Base-by-base conservation (phyloP, 2,888 invertebrate genomes). In the Panopea generosa region DNA sequence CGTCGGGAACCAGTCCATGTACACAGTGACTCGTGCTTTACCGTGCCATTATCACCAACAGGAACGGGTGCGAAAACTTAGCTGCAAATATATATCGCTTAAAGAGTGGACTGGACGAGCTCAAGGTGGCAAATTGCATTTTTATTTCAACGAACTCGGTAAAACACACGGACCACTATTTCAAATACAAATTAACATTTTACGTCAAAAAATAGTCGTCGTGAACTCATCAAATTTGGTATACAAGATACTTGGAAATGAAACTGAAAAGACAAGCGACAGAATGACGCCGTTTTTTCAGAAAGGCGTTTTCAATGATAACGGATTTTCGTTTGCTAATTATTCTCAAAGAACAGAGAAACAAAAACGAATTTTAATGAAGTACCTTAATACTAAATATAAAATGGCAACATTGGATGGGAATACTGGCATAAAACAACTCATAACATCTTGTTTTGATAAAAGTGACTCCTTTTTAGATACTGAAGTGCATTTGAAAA, bases 241-340 rank as follows among this genome's bases (percentile, higher is more conserved):
- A 6, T 52, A 49, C 2, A 53, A 59, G 4, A 29, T 72, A 11
- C 33, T 72, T 16, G 26, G n/a, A 22, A 14, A 18, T 33, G 22
- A 53, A 16, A 38, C 65, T 16, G 40, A 45, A 20, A 16, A 60
- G 22, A 66, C 74, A 11, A 50, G 59, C 16, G 78, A 70, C 9
- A 47, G 78, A 18, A 24, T 62, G 2, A 33, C 56, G 4, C 73
- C 73, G 11, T 78, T 78, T 38, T 73, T 78, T 33, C 78, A 78
- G 27, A 43, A 74, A 22, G 59, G 74, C 20, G 59, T 78, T 24
- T 63, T 78, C 7, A 38, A 67, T 27, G 56, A 73, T 20, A 55
- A 70, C 18, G 74, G 74, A 50, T 74, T 78, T 63, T 63, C 70
- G 22, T 78, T 78, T 40, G 24, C 47, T 2, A 53, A 78, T 43